Evolutionary conservation across 2,113 vertebrate species (phyloP).

Genomic region (Talpa occidentalis): DNA sequence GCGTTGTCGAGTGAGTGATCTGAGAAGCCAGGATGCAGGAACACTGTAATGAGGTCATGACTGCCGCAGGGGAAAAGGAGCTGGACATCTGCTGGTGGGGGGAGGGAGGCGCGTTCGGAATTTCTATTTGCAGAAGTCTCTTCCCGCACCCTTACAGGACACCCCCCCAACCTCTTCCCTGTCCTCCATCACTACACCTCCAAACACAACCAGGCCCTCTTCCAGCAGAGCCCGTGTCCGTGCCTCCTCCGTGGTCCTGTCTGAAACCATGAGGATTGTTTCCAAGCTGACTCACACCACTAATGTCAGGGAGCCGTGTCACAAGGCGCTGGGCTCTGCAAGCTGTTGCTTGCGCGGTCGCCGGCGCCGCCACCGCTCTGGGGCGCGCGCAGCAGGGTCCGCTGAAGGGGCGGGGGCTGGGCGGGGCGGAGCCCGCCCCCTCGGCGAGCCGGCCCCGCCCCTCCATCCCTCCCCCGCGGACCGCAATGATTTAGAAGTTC

Average conservation of each 20-base stretch:
- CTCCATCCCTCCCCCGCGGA: constrained; percentile 86
- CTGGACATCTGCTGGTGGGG: constrained; percentile 56
- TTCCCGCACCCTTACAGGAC: neutral
- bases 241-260: constrained; percentile 61
- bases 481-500: constrained; percentile 99
- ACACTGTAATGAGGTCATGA: constrained; percentile 75
- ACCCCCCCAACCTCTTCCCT: neutral
- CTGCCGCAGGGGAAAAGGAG: constrained; percentile 63
- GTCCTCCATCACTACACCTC: neutral
- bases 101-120: neutral
- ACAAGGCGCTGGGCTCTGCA: constrained; percentile 78
- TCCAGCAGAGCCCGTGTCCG: neutral
- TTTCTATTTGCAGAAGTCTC: constrained; percentile 35
- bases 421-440: constrained; percentile 49
- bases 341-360: constrained; percentile 81
- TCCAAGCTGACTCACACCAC: constrained; percentile 84
- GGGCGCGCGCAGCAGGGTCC: constrained; percentile 51
- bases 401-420: constrained; percentile 59
- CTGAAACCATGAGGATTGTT: constrained; percentile 67
- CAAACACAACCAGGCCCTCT: neutral
- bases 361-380: neutral
- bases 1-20: neutral
- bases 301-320: constrained; percentile 78
- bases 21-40: constrained; percentile 40
- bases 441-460: constrained; percentile 80